Percentiles rank a stretch among this genome's conserved stretches.
These are phyloP conservation scores for Cygnus buccinator DNA, from an alignment of 2,113 vertebrate species.

Conservation along the genomic window DNA sequence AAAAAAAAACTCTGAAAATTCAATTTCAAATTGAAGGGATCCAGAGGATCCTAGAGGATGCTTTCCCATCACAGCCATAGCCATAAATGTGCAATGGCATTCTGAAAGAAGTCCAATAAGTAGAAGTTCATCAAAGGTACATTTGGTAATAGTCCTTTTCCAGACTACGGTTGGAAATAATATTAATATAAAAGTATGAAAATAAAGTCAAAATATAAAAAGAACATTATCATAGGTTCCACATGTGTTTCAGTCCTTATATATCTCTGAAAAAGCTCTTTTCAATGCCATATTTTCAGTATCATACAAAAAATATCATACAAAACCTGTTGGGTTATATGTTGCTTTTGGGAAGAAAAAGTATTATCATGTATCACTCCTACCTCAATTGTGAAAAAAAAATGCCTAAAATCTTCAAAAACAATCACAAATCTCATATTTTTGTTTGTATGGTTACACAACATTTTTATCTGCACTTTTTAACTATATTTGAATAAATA, in stretches of 20 bases:
- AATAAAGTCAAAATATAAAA: neutral
- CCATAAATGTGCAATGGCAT: neutral
- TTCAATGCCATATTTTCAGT: neutral
- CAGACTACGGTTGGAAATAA: neutral
- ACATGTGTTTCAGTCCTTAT: neutral
- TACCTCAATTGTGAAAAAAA: neutral
- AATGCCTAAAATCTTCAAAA: neutral
- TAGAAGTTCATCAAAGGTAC: neutral
- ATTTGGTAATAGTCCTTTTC: neutral
- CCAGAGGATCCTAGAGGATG: neutral
- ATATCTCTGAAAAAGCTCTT: neutral
- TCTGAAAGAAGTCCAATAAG: neutral
- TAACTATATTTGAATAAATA: constrained; percentile 11
- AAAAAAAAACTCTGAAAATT: neutral
- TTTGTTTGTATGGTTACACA: neutral
- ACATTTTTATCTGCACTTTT: neutral
- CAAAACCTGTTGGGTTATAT: neutral
- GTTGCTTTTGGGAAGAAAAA: neutral
- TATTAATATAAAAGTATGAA: neutral
- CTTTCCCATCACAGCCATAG: neutral
- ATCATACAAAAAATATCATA: neutral
- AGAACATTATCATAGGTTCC: neutral
- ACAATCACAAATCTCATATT: neutral
- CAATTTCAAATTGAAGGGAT: neutral
- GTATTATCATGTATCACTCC: neutral